A percentile compares a stretch with the other conserved stretches of the same genome.
phyloP scores from a whole-genome alignment of 2,888 invertebrate species.

The Dendrolimus pini region DNA sequence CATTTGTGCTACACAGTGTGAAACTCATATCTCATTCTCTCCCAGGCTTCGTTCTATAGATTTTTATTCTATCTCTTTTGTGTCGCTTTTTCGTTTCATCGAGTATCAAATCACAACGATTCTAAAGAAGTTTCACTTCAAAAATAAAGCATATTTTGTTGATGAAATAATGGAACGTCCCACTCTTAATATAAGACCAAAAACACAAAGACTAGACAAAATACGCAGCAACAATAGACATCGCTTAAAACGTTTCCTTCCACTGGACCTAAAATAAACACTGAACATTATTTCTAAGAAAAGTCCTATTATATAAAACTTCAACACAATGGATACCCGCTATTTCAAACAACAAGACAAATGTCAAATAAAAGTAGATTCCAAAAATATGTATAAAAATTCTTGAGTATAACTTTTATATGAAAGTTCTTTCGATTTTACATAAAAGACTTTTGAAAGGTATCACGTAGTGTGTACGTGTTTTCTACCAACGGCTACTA shows the following conservation, averaged over 20 bases:
- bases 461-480: neutral
- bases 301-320: neutral
- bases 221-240: neutral
- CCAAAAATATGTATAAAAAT: neutral
- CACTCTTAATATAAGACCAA: no score
- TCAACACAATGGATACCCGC: neutral
- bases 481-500: neutral
- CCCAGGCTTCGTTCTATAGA: no score
- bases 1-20: no score
- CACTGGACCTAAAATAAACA: neutral
- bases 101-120: no score
- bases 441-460: neutral
- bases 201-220: neutral
- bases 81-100: no score
- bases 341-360: neutral
- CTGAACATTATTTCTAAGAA: neutral
- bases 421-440: constrained; percentile 6
- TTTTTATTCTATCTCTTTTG: no score
- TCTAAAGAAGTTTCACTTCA: no score
- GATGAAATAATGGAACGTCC: no score
- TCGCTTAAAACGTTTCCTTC: neutral
- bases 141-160: no score
- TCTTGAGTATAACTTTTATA: neutral
- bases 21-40: no score
- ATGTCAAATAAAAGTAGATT: neutral